These are phyloP conservation scores for Lasiurus borealis DNA, from an alignment of 2,113 vertebrate genomes.

Conservation along the genomic window DNA sequence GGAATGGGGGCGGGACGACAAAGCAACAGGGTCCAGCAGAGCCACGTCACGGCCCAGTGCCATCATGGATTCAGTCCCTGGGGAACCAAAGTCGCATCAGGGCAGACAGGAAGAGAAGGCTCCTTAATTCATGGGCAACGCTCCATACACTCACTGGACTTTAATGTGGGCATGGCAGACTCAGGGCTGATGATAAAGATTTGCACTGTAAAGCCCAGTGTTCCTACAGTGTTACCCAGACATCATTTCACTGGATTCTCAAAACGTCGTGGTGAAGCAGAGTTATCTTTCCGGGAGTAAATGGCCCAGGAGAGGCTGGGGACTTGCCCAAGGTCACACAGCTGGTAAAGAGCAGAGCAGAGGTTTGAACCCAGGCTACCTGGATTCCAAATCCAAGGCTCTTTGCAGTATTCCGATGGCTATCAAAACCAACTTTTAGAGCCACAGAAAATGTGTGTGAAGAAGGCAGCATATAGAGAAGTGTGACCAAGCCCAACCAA, in stretches of 20 bases:
- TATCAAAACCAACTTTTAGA: constrained; percentile 11
- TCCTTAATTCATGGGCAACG: background rate
- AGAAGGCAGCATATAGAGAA: background rate
- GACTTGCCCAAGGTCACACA: background rate
- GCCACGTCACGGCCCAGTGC: background rate
- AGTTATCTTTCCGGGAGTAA: constrained; percentile 22
- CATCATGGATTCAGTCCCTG: background rate
- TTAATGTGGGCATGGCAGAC: background rate
- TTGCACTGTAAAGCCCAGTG: background rate
- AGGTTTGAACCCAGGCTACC: constrained; percentile 23
- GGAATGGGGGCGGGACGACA: background rate
- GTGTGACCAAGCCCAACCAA: background rate
- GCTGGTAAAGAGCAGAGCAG: constrained; percentile 28
- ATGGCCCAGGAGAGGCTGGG: background rate
- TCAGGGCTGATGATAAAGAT: background rate
- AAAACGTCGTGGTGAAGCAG: background rate
- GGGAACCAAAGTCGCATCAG: background rate
- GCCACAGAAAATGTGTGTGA: background rate
- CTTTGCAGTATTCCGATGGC: background rate
- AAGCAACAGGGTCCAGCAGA: background rate
- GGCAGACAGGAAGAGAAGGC: background rate
- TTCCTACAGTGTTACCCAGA: background rate
- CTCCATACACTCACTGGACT: background rate
- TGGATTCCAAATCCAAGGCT: constrained; percentile 15
- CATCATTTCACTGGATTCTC: background rate